Conservation (phyloP, 2,113 vertebrate species). For the Smithornis capensis region DNA sequence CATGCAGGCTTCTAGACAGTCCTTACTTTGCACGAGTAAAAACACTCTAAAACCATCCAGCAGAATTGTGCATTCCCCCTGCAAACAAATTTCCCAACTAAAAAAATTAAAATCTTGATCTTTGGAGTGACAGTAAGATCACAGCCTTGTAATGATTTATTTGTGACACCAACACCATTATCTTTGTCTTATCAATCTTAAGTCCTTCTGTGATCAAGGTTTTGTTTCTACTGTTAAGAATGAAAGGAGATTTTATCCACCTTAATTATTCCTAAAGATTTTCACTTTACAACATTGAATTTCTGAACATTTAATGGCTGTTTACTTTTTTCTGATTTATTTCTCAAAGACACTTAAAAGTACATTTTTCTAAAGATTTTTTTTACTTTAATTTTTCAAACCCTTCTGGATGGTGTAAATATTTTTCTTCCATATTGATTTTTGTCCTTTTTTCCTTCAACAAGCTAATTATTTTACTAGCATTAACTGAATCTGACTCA, state of each 20-base stretch:
- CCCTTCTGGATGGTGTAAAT: background rate
- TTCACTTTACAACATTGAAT: constrained; percentile 40
- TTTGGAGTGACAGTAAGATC: background rate
- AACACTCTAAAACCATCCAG: background rate
- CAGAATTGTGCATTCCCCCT: background rate
- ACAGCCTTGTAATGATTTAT: background rate
- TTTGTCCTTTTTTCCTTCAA: constrained; percentile 36
- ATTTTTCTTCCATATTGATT: constrained; percentile 49
- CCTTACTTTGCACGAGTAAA: background rate
- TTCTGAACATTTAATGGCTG: constrained; percentile 22
- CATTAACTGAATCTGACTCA: constrained; percentile 6
- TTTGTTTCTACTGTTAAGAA: constrained; percentile 22
- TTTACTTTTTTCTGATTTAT: constrained; percentile 26
- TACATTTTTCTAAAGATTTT: constrained; percentile 19
- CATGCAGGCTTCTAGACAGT: background rate
- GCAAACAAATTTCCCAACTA: background rate
- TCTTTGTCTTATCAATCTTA: background rate
- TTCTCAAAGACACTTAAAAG: constrained; percentile 31
- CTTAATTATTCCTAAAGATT: constrained; percentile 57
- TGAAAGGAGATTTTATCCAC: constrained; percentile 15
- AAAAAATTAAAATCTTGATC: background rate
- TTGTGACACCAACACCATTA: background rate
- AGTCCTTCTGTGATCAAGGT: constrained; percentile 7
- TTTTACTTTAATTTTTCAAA: constrained; percentile 19
- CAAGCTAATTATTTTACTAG: constrained; percentile 56